Conservation (phyloP, 2,797 vertebrate species). For the Argya squamiceps region DNA sequence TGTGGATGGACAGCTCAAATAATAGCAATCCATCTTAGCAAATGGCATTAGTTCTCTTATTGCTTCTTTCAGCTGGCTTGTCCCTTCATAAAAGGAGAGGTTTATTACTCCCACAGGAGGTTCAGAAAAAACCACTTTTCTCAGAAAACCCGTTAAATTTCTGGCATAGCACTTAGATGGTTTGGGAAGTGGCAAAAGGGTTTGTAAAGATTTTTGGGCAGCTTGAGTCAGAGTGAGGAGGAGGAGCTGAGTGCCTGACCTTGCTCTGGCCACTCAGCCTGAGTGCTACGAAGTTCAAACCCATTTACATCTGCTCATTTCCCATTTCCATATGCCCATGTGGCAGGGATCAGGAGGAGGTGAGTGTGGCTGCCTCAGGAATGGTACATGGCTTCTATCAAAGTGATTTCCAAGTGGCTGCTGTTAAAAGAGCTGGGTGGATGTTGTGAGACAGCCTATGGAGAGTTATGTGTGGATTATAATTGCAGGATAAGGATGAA, state of each 20-base stretch:
- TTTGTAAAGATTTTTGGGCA: background rate
- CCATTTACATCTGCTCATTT: background rate
- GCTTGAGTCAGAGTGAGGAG: background rate
- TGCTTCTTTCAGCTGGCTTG: conserved; percentile 58
- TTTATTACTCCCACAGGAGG: conserved; percentile 28
- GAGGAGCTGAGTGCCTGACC: background rate
- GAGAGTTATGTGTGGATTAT: background rate
- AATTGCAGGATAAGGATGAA: background rate
- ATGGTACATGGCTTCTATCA: background rate
- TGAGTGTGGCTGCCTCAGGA: background rate
- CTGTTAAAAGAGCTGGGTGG: background rate
- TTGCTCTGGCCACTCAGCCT: background rate
- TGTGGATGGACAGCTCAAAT: conserved; percentile 61
- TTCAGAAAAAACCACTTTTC: background rate
- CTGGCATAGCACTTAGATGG: background rate
- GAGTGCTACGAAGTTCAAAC: background rate
- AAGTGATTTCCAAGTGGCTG: background rate
- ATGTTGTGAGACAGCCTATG: background rate
- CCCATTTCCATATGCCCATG: background rate
- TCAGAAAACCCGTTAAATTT: conserved; percentile 9
- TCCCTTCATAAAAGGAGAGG: conserved; percentile 37
- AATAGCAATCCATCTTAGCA: conserved; percentile 64
- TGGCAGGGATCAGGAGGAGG: background rate
- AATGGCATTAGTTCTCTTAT: conserved; percentile 40
- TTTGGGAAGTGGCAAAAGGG: background rate